These are phyloP conservation scores for Pachycephala philippinensis DNA, from an alignment of 2,113 vertebrate genomes.

Conservation along the genomic window DNA sequence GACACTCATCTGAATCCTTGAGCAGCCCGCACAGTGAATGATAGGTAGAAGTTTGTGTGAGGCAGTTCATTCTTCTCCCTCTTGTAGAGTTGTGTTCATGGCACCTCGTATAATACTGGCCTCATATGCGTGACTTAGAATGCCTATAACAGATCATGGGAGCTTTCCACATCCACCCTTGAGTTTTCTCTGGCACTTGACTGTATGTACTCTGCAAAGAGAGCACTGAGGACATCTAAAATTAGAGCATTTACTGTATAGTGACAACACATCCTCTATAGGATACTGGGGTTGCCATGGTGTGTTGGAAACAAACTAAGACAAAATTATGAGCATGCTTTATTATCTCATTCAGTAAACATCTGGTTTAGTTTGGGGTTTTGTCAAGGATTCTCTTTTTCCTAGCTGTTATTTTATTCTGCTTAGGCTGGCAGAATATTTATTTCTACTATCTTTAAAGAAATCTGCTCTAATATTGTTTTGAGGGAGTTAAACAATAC, in stretches of 20 bases:
- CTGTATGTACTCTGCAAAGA: not conserved
- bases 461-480: not conserved
- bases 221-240: not conserved
- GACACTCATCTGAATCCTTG: not conserved
- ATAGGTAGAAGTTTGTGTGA: not conserved
- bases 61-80: not conserved
- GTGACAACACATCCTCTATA: not conserved
- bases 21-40: not conserved
- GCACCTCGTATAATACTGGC: accelerated
- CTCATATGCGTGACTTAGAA: accelerated
- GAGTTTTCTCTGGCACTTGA: not conserved
- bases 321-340: not conserved
- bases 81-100: accelerated
- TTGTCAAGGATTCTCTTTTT: not conserved
- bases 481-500: not conserved
- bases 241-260: not conserved
- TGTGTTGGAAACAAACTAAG: not conserved
- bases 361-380: not conserved
- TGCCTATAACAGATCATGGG: not conserved
- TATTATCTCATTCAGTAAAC: not conserved
- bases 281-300: not conserved
- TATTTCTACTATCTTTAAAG: not conserved
- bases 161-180: not conserved
- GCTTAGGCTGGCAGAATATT: not conserved
- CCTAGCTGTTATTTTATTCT: not conserved